Percentiles rank a stretch among this genome's conserved stretches.
Evolutionary conservation across 2,888 invertebrate genomes (phyloP).

Genomic region (Leptodirus hochenwartii): DNA sequence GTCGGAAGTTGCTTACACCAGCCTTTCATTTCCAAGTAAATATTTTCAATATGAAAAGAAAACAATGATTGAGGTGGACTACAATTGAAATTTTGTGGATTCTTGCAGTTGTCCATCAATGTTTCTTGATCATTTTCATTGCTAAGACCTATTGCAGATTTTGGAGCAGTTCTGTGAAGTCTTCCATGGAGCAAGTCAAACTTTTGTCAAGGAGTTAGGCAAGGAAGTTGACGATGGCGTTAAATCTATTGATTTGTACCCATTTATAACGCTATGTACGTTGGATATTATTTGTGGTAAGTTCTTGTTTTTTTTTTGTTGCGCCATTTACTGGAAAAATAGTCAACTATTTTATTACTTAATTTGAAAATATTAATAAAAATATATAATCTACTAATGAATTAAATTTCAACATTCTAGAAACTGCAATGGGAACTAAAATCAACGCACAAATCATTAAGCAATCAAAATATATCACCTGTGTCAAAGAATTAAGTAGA

Average conservation of each 20-base stretch:
- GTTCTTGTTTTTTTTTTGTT: background rate
- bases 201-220: constrained; percentile 36
- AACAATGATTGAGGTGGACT: no score
- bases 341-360: no score
- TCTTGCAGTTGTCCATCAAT: no score
- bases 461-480: constrained; percentile 51
- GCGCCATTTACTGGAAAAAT: no score
- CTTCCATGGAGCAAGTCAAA: constrained; percentile 42
- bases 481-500: constrained; percentile 34
- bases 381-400: background rate
- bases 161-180: constrained; percentile 50
- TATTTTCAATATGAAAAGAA: no score
- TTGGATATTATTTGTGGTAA: constrained; percentile 40
- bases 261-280: constrained; percentile 36
- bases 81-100: no score
- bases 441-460: constrained; percentile 50
- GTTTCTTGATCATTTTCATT: no score
- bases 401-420: constrained; percentile 25
- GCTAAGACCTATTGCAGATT: no score
- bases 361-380: no score
- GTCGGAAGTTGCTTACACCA: constrained; percentile 10
- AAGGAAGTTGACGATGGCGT: constrained; percentile 20
- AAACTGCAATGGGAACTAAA: constrained; percentile 68
- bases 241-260: constrained; percentile 31
- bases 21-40: constrained; percentile 10